phyloP scores from a whole-genome alignment of 2,797 vertebrate genomes.

The Poecilia wingei region DNA sequence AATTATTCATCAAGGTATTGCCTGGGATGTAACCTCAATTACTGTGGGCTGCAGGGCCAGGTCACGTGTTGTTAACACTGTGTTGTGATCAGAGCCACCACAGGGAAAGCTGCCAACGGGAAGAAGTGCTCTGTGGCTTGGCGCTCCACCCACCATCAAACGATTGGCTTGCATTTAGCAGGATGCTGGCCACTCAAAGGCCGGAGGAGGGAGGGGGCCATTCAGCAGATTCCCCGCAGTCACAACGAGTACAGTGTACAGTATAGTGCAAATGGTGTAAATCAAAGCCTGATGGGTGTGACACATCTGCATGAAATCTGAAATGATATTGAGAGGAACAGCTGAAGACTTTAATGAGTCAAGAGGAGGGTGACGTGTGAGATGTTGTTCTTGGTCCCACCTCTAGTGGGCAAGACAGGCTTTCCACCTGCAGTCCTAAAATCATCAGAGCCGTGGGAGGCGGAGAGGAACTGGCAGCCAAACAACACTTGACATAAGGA shows the following conservation, averaged over 20 bases:
- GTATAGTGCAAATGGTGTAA: slow-evolving; percentile 72
- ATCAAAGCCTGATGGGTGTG: slow-evolving; percentile 77
- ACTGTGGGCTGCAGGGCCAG: slow-evolving; percentile 75
- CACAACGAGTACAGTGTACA: slow-evolving; percentile 52
- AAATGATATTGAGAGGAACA: slow-evolving; percentile 56
- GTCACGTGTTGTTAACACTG: slow-evolving; percentile 72
- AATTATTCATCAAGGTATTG: slow-evolving; percentile 79
- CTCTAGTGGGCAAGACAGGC: slow-evolving; percentile 64
- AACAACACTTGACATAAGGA: slow-evolving; percentile 63
- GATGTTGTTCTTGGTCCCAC: slow-evolving; percentile 57
- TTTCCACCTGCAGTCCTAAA: slow-evolving; percentile 67
- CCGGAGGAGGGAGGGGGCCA: slow-evolving; percentile 44
- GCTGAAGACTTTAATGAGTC: slow-evolving; percentile 79
- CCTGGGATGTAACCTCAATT: slow-evolving; percentile 79
- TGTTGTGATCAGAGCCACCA: slow-evolving; percentile 67
- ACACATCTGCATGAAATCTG: slow-evolving; percentile 52
- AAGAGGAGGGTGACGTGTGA: slow-evolving; percentile 61
- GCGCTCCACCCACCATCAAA: slow-evolving; percentile 69
- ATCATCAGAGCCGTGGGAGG: slow-evolving; percentile 43
- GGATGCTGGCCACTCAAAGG: slow-evolving; percentile 59
- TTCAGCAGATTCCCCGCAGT: slow-evolving; percentile 64
- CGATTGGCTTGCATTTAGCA: slow-evolving; percentile 77
- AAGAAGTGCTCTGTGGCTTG: slow-evolving; percentile 75
- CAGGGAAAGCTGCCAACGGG: slow-evolving; percentile 68
- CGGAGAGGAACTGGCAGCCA: slow-evolving; percentile 42